These are phyloP conservation scores for Amazona guildingii DNA, from an alignment of 2,113 vertebrate genomes.

Conservation along the genomic window DNA sequence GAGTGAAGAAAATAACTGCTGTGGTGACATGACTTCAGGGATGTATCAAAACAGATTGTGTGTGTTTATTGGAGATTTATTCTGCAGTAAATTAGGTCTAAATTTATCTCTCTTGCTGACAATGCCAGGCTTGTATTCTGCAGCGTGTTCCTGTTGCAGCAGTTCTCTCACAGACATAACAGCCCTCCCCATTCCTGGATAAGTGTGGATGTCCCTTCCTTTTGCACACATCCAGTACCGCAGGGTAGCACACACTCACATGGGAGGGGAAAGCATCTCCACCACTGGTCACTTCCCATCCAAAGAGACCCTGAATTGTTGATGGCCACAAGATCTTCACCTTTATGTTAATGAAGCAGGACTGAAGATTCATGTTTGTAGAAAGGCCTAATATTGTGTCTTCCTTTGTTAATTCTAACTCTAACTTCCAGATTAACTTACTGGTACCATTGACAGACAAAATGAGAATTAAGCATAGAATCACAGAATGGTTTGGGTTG, in stretches of 20 bases:
- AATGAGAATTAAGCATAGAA: not conserved
- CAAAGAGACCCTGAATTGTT: not conserved
- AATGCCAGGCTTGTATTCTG: not conserved
- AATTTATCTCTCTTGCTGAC: slow-evolving; percentile 42
- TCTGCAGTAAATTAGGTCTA: slow-evolving; percentile 55
- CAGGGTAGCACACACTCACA: not conserved
- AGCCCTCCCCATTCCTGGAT: not conserved
- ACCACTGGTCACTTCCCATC: not conserved
- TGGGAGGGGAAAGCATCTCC: not conserved
- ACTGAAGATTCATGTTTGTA: not conserved
- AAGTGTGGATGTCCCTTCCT: not conserved
- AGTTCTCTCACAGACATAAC: not conserved
- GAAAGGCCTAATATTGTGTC: not conserved
- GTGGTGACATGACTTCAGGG: slow-evolving; percentile 49
- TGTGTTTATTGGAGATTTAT: slow-evolving; percentile 24
- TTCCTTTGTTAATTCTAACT: not conserved
- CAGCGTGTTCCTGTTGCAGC: not conserved
- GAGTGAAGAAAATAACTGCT: slow-evolving; percentile 40
- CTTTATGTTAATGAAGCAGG: not conserved
- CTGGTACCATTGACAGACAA: not conserved
- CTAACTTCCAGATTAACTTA: not conserved
- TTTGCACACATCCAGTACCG: accelerated
- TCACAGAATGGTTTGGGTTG: not conserved
- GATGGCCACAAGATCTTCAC: not conserved
- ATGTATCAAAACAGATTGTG: slow-evolving; percentile 50